These are phyloP conservation scores for Patagioenas fasciata DNA, from an alignment of 2,113 vertebrate species.

Conservation along the genomic window DNA sequence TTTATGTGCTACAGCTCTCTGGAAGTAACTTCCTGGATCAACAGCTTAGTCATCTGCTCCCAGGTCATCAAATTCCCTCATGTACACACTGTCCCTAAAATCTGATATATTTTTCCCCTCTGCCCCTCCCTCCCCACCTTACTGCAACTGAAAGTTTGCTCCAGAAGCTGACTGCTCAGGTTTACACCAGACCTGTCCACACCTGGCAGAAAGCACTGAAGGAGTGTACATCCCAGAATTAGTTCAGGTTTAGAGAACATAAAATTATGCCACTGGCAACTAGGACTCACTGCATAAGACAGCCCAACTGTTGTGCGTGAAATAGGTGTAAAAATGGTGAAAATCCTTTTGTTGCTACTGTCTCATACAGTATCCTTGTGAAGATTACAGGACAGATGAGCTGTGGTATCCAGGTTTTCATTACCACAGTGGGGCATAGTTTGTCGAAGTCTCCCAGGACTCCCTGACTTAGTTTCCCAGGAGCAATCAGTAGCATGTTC, in stretches of 20 bases:
- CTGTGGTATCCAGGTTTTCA: background rate
- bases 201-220: background rate
- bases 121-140: rapidly evolving
- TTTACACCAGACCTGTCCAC: rapidly evolving
- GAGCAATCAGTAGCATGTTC: background rate
- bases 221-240: rapidly evolving
- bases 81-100: background rate
- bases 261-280: rapidly evolving
- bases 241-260: background rate
- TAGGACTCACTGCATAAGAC: background rate
- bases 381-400: background rate
- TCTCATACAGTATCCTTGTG: background rate
- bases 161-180: background rate
- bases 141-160: rapidly evolving
- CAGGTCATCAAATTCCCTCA: background rate
- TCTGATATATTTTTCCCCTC: background rate
- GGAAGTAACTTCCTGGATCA: background rate
- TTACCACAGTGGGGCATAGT: background rate
- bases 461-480: background rate
- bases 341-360: background rate
- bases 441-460: background rate
- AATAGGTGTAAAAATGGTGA: background rate
- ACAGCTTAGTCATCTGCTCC: background rate
- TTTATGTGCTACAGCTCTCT: background rate
- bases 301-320: background rate